These are phyloP conservation scores for Drosophila rufa DNA, from an alignment of 1,140 invertebrate genomes.

Conservation along the genomic window DNA sequence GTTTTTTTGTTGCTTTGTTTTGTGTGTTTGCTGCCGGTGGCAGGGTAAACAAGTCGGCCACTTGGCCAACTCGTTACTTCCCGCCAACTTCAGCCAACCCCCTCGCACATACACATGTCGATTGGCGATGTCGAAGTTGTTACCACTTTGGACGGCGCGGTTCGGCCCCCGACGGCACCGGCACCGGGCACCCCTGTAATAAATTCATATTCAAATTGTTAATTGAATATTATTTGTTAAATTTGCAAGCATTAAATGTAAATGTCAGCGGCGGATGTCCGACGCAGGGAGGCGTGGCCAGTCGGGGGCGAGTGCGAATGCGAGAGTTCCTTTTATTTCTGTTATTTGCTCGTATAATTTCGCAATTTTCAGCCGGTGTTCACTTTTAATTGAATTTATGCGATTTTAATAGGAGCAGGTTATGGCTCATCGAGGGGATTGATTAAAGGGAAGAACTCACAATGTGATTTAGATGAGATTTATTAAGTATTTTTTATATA, in stretches of 20 bases:
- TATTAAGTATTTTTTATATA: background rate
- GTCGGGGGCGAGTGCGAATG: constrained; percentile 26
- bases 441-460: background rate
- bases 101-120: constrained; percentile 27
- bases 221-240: constrained; percentile 85
- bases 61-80: constrained; percentile 72
- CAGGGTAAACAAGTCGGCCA: constrained; percentile 81
- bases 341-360: constrained; percentile 40
- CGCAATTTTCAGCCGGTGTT: constrained; percentile 22
- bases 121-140: constrained; percentile 77
- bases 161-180: constrained; percentile 65
- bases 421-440: background rate
- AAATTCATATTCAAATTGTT: constrained; percentile 85
- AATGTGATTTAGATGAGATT: background rate
- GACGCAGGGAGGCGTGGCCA: constrained; percentile 57
- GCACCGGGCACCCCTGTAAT: constrained; percentile 68
- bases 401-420: constrained; percentile 43
- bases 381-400: constrained; percentile 65
- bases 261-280: constrained; percentile 67
- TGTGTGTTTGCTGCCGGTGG: constrained; percentile 58
- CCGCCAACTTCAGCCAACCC: constrained; percentile 10
- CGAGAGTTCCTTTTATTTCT: constrained; percentile 30
- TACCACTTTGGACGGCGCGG: constrained; percentile 75
- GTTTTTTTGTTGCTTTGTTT: constrained; percentile 27
- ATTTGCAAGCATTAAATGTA: constrained; percentile 84